Evolutionary conservation across 2,888 invertebrate genomes (phyloP), one percentile per base, ranked within the genome.

Genomic region (Hypercompe scribonia): DNA sequence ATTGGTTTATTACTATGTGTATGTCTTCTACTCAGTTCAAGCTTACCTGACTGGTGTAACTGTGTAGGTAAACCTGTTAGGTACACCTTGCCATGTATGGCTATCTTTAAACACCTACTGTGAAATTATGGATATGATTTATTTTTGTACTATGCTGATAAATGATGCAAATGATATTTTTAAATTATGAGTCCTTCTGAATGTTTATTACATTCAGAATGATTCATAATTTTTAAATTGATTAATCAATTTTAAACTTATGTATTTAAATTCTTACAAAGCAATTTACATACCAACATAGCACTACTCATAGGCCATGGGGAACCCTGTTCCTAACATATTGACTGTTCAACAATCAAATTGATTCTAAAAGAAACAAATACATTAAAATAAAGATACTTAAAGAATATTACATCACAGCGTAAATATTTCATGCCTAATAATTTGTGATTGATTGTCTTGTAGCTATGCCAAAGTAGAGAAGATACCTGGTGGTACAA

Each of bases 401-500:
- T 7, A 46, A 21, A 46, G 3, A 21, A 5, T 46, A 46, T 18
- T 21, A 46, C 21, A 46, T 21, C 4, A 5, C 4, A 50, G n/a
- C n/a, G 3, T 36, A 50, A 50, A 15, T 21, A 18, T 46, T 58
- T 58, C 0, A 28, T 58, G 28, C 13, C 1, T 58, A 4, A 58
- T 58, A 13, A 28, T 1, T 31, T 61, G 31, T 61, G 15, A 61
- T 31, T 11, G 13, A n/a, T 61, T 61, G 31, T 31, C n/a, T 80
- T 77, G 7, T 84, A 97, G 97, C 76, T 99, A 99, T 89, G 99
- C 99, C 1, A 99, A 99, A 95, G 98, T 99, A 33, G 98, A 98
- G 87, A 98, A 98, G 91, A 98, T 99, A 84, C 99, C 99, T 0
- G 99, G 99, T 36, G 99, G 99, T 18, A 96, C 98, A 0, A 98